Base-by-base conservation (phyloP, 2,113 vertebrate species). In the Geothlypis trichas region DNA sequence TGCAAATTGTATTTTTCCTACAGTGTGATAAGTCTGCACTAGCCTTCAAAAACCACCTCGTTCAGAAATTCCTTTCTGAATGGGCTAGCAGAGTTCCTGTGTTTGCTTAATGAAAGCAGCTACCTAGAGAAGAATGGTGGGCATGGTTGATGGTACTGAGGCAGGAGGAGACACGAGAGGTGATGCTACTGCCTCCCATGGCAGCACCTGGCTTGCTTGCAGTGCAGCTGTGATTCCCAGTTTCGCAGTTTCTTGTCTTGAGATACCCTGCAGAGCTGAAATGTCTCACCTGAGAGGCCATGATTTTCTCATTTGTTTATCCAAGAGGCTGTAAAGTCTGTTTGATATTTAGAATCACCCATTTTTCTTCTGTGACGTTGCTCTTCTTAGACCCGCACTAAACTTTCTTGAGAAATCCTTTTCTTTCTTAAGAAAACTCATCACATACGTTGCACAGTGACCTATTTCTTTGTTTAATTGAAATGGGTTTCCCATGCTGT, bases 141-240 rank as follows among this genome's bases (percentile, higher is more conserved):
- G 14, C 15, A 15, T 51, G 35, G 35, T 15, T 73, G 30, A 27
- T 44, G 27, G 9, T 72, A 19, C 58, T 51, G 52, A 63, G 42
- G 44, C 33, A 73, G 58, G 23, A 94, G 41, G 21, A 89, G n/a
- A 54, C 27, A 31, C 0, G 0, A 63, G 52, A 54, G 26, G 18
- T 0, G 0, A 62, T 58, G 21, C 8, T 84, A 0, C 54, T 71
- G 30, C n/a, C 71, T 78, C 42, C 33, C 4, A 5, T 55, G 33
- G 39, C 51, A 33, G 59, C 4, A 1, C n/a, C 26, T 66, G 65
- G 37, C n/a, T 90, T 72, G 24, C 28, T 78, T 85, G 24, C 24
- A n/a, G 31, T 61, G 58, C 37, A 63, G 47, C 31, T 79, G 18
- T 59, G 31, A 68, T 80, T 77, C 27, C 30, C 35, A 42, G 12